phyloP scores from a whole-genome alignment of 2,797 vertebrate species.

The Scyliorhinus canicula region DNA sequence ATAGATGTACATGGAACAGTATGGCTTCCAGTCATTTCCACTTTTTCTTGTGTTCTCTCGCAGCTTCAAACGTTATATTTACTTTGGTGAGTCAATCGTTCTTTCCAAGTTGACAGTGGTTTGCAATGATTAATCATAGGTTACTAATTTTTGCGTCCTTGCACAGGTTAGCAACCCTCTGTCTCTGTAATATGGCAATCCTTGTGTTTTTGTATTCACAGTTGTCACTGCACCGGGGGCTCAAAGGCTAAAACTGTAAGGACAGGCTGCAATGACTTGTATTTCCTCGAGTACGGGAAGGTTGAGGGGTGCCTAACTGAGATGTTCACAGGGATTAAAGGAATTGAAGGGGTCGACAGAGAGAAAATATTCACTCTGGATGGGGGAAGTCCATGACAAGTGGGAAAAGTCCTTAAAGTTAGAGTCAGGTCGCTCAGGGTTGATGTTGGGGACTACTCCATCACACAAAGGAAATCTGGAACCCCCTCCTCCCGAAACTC shows the following conservation, averaged over 20 bases:
- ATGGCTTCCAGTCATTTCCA: not conserved
- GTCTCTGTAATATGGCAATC: not conserved
- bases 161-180: not conserved
- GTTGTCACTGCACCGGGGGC: not conserved
- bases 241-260: not conserved
- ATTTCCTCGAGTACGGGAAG: not conserved
- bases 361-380: not conserved
- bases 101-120: not conserved
- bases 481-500: no score
- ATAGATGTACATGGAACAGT: not conserved
- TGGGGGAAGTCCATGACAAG: not conserved
- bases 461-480: not conserved
- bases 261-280: not conserved
- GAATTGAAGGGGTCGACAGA: not conserved
- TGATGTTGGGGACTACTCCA: not conserved
- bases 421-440: not conserved
- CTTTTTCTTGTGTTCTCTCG: not conserved
- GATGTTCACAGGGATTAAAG: not conserved
- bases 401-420: not conserved
- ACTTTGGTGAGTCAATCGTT: not conserved
- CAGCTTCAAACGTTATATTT: no score
- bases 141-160: not conserved
- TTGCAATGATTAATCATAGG: not conserved
- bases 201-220: not conserved
- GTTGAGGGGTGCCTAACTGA: not conserved